Conservation (phyloP, 2,113 vertebrate species). For the Leucoraja erinaceus region DNA sequence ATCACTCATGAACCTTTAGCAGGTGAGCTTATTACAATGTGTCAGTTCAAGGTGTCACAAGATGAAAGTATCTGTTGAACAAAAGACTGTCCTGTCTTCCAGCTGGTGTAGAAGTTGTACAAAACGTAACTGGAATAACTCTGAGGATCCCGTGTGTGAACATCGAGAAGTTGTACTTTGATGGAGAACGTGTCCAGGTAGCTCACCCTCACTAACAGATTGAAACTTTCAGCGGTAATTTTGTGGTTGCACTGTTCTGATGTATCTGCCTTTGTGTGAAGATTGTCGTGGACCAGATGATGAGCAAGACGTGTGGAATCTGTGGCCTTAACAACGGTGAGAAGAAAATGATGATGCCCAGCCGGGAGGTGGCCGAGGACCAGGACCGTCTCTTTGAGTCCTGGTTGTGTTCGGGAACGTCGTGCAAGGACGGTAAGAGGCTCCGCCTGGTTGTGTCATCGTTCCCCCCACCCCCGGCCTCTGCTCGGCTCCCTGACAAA, state of each 20-base stretch:
- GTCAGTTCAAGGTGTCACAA: background rate
- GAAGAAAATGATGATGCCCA: slow-evolving; percentile 54
- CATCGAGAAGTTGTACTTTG: background rate
- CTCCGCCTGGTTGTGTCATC: background rate
- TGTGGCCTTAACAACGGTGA: slow-evolving; percentile 70
- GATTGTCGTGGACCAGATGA: slow-evolving; percentile 69
- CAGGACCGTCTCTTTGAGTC: slow-evolving; percentile 61
- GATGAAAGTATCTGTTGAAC: background rate
- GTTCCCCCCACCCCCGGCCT: background rate
- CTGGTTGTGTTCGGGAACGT: slow-evolving; percentile 62
- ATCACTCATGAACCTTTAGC: too few species aligned
- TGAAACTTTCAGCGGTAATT: background rate
- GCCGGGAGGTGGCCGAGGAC: slow-evolving; percentile 51
- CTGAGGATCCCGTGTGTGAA: background rate
- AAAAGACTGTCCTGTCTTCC: background rate
- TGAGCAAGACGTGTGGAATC: slow-evolving; percentile 64
- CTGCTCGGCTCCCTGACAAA: background rate
- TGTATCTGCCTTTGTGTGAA: slow-evolving; percentile 44
- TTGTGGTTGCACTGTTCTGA: slow-evolving; percentile 39
- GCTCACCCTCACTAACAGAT: background rate
- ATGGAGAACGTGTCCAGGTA: background rate
- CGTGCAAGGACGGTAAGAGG: slow-evolving; percentile 54
- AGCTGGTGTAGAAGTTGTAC: background rate
- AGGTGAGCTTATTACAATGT: background rate
- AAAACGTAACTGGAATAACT: background rate